Evolutionary conservation across 2,113 vertebrate species (phyloP).

Genomic region (Ochotona curzoniae): DNA sequence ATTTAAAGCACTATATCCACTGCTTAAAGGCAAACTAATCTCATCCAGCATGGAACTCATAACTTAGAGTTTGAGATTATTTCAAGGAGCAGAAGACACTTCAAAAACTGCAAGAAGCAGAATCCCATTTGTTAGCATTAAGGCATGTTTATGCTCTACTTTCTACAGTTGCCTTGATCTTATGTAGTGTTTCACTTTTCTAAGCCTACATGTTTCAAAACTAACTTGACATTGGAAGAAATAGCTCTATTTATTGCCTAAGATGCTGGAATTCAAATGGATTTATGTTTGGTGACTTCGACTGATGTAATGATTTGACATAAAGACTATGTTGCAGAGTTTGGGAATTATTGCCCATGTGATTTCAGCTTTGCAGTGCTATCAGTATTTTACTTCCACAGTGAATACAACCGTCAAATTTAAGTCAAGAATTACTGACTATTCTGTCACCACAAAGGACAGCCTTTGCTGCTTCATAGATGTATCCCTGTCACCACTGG

Average conservation of each 20-base stretch:
- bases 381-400: constrained; percentile 52
- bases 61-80: constrained; percentile 36
- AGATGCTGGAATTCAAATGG: constrained; percentile 62
- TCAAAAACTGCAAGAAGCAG: neutral
- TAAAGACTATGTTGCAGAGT: constrained; percentile 56
- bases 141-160: constrained; percentile 22
- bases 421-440: constrained; percentile 43
- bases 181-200: constrained; percentile 6
- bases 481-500: neutral
- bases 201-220: constrained; percentile 41
- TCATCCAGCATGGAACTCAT: neutral
- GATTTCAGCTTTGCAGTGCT: constrained; percentile 50
- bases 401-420: constrained; percentile 52
- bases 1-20: neutral
- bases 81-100: neutral
- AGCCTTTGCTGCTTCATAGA: neutral
- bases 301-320: constrained; percentile 66
- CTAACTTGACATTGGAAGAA: constrained; percentile 59
- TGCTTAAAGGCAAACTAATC: neutral
- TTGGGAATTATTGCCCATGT: constrained; percentile 50
- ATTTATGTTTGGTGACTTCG: constrained; percentile 73
- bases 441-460: neutral
- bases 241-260: constrained; percentile 66
- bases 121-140: constrained; percentile 21
- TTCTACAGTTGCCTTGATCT: constrained; percentile 18